Conservation (phyloP, 2,797 vertebrate genomes). For the Coregonus sp. region DNA sequence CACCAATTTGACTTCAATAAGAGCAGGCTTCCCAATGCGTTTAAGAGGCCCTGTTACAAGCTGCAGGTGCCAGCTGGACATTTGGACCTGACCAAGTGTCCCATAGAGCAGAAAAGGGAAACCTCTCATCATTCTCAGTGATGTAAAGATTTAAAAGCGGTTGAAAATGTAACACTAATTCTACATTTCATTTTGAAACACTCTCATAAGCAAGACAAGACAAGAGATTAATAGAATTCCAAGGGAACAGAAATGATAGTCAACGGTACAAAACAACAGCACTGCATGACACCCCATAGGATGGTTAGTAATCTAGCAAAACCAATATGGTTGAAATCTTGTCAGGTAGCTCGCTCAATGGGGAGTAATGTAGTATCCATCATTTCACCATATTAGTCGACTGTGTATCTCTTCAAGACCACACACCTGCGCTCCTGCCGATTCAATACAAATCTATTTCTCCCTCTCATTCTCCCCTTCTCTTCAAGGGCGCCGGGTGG, state of each 20-base stretch:
- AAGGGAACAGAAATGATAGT: no score
- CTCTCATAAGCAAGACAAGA: neutral
- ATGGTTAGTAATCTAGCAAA: neutral
- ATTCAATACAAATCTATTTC: slow-evolving; percentile 32
- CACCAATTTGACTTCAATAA: slow-evolving; percentile 70
- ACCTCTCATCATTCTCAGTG: neutral
- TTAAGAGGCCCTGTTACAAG: slow-evolving; percentile 11
- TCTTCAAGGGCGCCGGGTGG: slow-evolving; percentile 73
- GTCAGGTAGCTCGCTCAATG: neutral
- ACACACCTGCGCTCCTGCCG: neutral
- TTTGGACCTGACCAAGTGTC: neutral
- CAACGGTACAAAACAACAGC: no score
- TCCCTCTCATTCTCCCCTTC: slow-evolving; percentile 51
- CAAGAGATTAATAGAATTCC: no score
- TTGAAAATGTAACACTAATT: no score
- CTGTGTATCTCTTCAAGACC: neutral
- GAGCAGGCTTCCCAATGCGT: slow-evolving; percentile 47
- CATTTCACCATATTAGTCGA: neutral
- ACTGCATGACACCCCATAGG: no score
- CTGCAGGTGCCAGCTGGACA: neutral
- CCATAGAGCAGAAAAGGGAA: neutral
- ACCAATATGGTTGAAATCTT: neutral
- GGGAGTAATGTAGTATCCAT: neutral
- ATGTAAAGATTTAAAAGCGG: neutral
- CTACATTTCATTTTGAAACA: no score